Evolutionary conservation across 2,797 vertebrate genomes (phyloP).

Genomic region (Coregonus suidteri): DNA sequence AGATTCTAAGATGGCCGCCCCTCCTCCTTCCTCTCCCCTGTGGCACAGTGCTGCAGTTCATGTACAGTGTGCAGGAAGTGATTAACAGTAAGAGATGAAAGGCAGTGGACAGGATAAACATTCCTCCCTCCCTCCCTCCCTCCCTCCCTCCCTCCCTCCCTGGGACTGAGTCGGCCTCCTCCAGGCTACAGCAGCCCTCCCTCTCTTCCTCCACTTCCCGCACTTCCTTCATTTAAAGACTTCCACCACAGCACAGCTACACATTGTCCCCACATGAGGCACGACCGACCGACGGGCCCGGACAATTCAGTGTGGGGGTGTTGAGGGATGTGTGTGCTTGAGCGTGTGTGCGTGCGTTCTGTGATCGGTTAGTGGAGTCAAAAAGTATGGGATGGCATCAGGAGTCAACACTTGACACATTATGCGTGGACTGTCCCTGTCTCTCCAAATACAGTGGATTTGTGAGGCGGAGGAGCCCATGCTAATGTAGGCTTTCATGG

Average conservation of each 20-base stretch:
- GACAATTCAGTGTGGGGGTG: constrained; percentile 25
- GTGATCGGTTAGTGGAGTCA: not conserved
- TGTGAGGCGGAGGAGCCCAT: not conserved
- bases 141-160: constrained; percentile 33
- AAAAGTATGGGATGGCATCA: not conserved
- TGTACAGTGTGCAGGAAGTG: constrained; percentile 84
- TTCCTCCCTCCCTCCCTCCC: constrained; percentile 64
- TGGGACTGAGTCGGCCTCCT: constrained; percentile 50
- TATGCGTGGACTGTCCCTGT: not conserved
- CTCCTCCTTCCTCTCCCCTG: constrained; percentile 25
- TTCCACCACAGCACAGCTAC: constrained; percentile 72
- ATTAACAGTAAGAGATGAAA: constrained; percentile 86
- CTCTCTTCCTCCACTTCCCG: not conserved
- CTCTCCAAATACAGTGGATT: not conserved
- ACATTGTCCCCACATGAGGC: constrained; percentile 84
- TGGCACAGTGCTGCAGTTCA: constrained; percentile 70
- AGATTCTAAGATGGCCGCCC: constrained; percentile 60
- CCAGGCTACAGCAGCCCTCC: not conserved
- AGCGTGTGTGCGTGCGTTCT: constrained; percentile 30
- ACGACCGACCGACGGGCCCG: constrained; percentile 44
- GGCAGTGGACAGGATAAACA: constrained; percentile 82
- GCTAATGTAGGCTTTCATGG: not conserved
- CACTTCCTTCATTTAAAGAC: constrained; percentile 81
- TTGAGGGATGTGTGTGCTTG: constrained; percentile 41
- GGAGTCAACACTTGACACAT: not conserved